phyloP scores from a whole-genome alignment of 2,888 invertebrate genomes.

The Ferdinandea cuprea region DNA sequence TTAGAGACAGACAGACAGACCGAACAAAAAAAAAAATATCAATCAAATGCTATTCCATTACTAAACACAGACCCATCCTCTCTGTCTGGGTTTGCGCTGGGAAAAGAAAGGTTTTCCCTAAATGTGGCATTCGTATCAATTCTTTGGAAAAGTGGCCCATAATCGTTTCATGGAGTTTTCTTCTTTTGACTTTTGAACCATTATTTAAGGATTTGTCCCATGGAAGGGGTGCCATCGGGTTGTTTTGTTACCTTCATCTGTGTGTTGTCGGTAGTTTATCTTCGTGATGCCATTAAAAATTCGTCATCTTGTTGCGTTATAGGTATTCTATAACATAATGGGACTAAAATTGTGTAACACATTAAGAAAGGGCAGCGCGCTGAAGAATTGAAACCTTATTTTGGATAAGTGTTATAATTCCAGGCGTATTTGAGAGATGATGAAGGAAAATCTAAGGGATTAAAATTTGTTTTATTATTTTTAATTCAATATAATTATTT shows the following conservation, averaged over 20 bases:
- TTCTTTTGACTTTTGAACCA: conserved; percentile 14
- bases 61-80: conserved; percentile 2
- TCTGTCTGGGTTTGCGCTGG: neutral
- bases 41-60: conserved; percentile 46
- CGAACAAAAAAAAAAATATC: conserved; percentile 47
- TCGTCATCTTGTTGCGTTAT: conserved; percentile 45
- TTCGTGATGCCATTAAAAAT: conserved; percentile 41
- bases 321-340: conserved; percentile 36
- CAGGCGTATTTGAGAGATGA: neutral
- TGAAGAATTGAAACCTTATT: neutral
- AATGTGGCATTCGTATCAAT: conserved; percentile 22
- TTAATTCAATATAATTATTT: no score
- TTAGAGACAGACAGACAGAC: neutral
- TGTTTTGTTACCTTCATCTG: conserved; percentile 8
- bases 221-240: conserved; percentile 4
- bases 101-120: conserved; percentile 3
- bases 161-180: conserved; percentile 31
- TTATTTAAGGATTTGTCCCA: conserved; percentile 33
- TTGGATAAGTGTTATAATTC: conserved; percentile 18
- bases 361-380: neutral
- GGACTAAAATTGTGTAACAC: conserved; percentile 13
- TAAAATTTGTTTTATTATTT: no score
- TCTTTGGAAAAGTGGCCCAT: conserved; percentile 40
- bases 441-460: neutral
- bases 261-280: conserved; percentile 58